Percentiles rank a stretch among this genome's conserved stretches.
These are phyloP conservation scores for Arctopsyche grandis DNA, from an alignment of 1,140 invertebrate species.

Conservation along the genomic window DNA sequence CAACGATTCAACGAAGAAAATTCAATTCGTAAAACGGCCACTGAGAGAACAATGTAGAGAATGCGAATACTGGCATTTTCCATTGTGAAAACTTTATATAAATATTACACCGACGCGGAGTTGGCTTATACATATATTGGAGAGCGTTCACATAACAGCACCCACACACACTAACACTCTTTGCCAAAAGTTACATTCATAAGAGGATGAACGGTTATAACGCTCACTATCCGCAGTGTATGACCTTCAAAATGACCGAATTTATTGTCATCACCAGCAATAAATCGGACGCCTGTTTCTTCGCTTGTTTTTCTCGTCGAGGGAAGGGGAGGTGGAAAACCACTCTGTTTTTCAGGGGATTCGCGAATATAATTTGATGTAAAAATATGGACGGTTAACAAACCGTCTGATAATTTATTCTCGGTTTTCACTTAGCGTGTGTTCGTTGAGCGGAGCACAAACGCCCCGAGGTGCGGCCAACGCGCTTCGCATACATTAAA, in stretches of 20 bases:
- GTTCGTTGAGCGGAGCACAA: not conserved
- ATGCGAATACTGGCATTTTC: not conserved
- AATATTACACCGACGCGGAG: not conserved
- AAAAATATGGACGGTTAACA: not conserved
- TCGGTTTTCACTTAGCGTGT: not conserved
- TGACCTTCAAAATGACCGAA: constrained; percentile 4
- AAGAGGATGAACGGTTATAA: constrained; percentile 7
- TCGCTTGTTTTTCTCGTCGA: not conserved
- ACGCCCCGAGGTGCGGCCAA: not conserved
- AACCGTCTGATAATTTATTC: not conserved
- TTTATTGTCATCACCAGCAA: not conserved
- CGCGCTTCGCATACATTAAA: not conserved
- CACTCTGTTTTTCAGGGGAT: not conserved
- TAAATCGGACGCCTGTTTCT: not conserved
- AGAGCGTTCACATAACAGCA: not conserved
- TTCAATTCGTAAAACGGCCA: too few species aligned
- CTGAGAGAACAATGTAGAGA: not conserved
- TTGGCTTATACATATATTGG: too few species aligned
- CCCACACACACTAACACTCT: not conserved
- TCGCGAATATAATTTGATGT: not conserved
- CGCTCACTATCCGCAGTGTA: not conserved
- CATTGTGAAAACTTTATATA: constrained; percentile 12
- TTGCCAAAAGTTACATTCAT: too few species aligned
- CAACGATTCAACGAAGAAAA: too few species aligned
- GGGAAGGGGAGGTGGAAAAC: not conserved